phyloP scores from a whole-genome alignment of 2,888 invertebrate genomes.

The Phaonia tiefii region DNA sequence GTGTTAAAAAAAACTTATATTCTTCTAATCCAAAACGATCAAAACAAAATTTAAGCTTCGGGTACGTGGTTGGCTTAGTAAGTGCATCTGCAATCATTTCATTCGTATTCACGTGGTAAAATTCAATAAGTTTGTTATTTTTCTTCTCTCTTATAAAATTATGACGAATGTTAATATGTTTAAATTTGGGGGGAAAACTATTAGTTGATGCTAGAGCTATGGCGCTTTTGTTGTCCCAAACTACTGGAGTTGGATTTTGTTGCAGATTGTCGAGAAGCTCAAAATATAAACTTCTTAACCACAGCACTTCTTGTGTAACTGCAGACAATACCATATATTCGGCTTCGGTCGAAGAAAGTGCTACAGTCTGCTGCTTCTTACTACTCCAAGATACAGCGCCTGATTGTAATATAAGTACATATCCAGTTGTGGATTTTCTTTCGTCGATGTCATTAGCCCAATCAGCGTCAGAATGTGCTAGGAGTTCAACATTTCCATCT shows the following conservation, averaged over 20 bases:
- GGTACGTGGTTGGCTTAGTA: not conserved
- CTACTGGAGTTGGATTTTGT: no score
- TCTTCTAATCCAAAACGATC: no score
- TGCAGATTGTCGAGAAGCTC: conserved; percentile 18
- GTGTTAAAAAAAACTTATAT: no score
- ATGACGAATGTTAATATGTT: not conserved
- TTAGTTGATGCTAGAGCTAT: conserved; percentile 1
- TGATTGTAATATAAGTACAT: conserved; percentile 53
- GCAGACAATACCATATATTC: conserved; percentile 61
- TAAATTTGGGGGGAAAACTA: not conserved
- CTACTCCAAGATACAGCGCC: conserved; percentile 61
- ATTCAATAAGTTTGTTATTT: not conserved
- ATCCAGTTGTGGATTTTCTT: conserved; percentile 54
- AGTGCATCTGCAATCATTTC: not conserved
- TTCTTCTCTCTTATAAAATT: no score
- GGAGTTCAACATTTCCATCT: conserved; percentile 37
- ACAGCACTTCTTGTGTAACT: conserved; percentile 56
- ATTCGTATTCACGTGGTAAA: not conserved
- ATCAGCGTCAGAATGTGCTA: conserved; percentile 57
- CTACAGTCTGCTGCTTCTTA: conserved; percentile 56
- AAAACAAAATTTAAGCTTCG: no score
- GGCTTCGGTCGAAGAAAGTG: conserved; percentile 64
- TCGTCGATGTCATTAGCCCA: conserved; percentile 57
- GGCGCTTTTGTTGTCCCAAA: conserved; percentile 21
- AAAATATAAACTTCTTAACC: conserved; percentile 36